phyloP scores from a whole-genome alignment of 64 coral and sea anemone species.

The Montipora capricornis region DNA sequence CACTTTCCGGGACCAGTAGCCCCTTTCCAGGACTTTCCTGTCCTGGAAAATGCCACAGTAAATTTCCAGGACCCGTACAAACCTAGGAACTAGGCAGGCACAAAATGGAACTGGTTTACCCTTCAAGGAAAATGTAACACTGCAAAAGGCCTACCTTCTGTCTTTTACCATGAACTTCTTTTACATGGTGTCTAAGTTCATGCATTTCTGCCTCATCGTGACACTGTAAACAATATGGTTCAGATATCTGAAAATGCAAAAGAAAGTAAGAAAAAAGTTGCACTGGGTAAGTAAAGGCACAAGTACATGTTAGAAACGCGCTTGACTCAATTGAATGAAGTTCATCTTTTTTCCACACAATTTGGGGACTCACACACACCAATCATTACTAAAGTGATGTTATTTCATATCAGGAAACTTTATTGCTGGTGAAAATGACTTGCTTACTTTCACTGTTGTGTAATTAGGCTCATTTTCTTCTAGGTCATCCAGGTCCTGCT shows the following conservation, averaged over 20 bases:
- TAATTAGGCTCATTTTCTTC: background rate
- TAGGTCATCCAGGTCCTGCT: background rate
- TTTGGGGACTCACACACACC: constrained; percentile 4
- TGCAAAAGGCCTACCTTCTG: constrained; percentile 24
- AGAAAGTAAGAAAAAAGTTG: background rate
- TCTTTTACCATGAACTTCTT: constrained; percentile 38
- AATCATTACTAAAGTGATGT: constrained; percentile 1
- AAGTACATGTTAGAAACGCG: background rate
- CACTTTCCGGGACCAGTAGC: too few relatives aligned
- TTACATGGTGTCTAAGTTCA: constrained; percentile 16
- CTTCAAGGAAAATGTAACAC: background rate
- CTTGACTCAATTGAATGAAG: background rate
- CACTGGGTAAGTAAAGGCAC: too few relatives aligned
- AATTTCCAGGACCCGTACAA: too few relatives aligned
- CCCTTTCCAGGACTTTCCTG: too few relatives aligned
- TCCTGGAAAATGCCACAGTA: too few relatives aligned
- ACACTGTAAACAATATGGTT: constrained; percentile 36
- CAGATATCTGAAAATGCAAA: constrained; percentile 19
- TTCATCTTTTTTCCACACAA: background rate
- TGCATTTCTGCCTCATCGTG: constrained; percentile 21
- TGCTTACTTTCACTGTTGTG: constrained; percentile 17
- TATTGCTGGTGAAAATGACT: background rate
- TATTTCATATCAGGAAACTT: constrained; percentile 12
- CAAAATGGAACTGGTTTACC: background rate
- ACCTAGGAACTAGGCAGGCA: constrained; percentile 1